Evolutionary conservation across 2,113 vertebrate genomes (phyloP).

Genomic region (Barnardius zonarius): DNA sequence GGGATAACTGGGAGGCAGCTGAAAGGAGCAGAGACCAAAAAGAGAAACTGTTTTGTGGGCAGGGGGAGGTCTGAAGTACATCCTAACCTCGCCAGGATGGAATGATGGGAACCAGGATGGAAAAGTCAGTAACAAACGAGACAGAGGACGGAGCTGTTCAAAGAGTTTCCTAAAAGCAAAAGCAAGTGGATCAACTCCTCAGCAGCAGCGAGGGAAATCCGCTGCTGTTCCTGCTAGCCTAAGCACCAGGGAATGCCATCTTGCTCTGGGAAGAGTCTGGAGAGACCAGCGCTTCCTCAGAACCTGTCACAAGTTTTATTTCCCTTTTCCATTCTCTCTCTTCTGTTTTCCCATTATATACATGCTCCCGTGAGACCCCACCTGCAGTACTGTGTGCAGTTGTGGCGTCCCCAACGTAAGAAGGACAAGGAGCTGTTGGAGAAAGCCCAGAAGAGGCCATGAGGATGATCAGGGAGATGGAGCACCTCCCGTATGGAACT

Average conservation of each 20-base stretch:
- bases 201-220: neutral
- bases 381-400: neutral
- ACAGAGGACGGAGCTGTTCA: neutral
- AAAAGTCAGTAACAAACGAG: neutral
- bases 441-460: neutral
- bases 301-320: neutral
- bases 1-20: neutral
- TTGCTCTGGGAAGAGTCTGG: neutral
- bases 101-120: neutral
- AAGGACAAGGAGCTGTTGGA: neutral
- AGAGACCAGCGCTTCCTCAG: neutral
- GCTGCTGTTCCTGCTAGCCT: accelerated
- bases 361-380: neutral
- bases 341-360: neutral
- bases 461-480: neutral
- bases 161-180: neutral
- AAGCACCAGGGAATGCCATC: neutral
- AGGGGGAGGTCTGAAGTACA: neutral
- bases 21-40: neutral
- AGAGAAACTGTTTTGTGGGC: neutral
- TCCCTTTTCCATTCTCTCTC: neutral
- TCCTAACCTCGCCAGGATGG: neutral
- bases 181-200: neutral
- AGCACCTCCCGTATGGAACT: neutral
- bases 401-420: neutral